Conservation (phyloP, 2,797 vertebrate species). For the Sphenodon punctatus region DNA sequence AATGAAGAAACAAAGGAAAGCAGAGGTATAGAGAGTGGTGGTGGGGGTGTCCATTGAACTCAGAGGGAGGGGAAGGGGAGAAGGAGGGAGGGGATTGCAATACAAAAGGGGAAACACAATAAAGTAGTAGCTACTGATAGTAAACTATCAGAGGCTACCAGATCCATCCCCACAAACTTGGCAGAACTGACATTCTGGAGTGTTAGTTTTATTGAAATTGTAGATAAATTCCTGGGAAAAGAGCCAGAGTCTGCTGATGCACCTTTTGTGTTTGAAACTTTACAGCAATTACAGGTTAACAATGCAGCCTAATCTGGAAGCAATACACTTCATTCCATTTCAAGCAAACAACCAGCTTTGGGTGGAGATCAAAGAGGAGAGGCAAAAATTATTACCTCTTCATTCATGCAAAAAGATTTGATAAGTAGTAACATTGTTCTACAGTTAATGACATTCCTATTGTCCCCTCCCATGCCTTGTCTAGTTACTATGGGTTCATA, state of each 20-base stretch:
- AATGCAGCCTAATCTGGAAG: conserved; percentile 3
- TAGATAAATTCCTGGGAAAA: conserved; percentile 30
- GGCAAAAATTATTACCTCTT: background rate
- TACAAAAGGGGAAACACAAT: too few relatives aligned
- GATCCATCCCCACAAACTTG: conserved; percentile 2
- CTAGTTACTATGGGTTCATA: background rate
- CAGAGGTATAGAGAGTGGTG: too few relatives aligned
- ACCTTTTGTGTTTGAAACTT: conserved; percentile 10
- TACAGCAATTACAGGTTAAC: conserved; percentile 24
- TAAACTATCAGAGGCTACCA: conserved; percentile 1
- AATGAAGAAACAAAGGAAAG: too few relatives aligned
- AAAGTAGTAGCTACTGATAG: conserved; percentile 24
- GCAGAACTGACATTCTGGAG: conserved; percentile 23
- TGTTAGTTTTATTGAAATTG: background rate
- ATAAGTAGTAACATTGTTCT: conserved; percentile 3
- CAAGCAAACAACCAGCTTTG: background rate
- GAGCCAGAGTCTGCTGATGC: conserved; percentile 50
- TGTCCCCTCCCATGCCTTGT: background rate
- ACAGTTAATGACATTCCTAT: background rate
- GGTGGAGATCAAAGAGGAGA: conserved; percentile 40
- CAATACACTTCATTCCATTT: background rate
- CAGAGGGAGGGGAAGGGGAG: too few relatives aligned
- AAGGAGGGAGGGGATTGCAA: too few relatives aligned
- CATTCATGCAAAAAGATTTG: conserved; percentile 1
- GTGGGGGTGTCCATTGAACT: too few relatives aligned